Percentiles rank a stretch among this genome's conserved stretches.
phyloP scores from a whole-genome alignment of 2,113 vertebrate genomes.

The Puntigrus tetrazona region DNA sequence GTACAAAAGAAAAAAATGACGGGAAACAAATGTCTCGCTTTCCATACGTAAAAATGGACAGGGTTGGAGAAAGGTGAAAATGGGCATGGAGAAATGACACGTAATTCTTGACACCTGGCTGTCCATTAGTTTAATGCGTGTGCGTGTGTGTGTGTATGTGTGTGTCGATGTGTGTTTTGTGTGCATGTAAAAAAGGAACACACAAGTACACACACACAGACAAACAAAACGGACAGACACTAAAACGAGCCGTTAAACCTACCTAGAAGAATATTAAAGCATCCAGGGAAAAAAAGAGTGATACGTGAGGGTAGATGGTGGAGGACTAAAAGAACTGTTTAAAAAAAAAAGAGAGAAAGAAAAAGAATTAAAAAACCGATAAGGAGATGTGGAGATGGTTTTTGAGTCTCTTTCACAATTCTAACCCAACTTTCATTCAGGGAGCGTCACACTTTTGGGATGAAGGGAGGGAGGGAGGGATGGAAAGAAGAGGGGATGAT shows the following conservation, averaged over 20 bases:
- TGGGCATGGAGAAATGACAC: slow-evolving; percentile 26
- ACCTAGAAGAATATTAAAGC: slow-evolving; percentile 71
- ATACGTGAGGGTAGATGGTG: slow-evolving; percentile 65
- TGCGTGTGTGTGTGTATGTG: slow-evolving; percentile 46
- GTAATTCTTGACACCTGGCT: neutral
- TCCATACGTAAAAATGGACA: neutral
- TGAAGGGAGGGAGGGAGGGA: slow-evolving; percentile 30
- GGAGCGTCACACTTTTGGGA: slow-evolving; percentile 63
- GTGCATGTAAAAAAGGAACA: slow-evolving; percentile 48
- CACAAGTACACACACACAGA: slow-evolving; percentile 55
- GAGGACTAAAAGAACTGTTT: slow-evolving; percentile 69
- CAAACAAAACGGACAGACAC: slow-evolving; percentile 55
- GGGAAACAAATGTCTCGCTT: neutral
- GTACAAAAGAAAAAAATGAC: slow-evolving; percentile 12
- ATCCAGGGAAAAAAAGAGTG: slow-evolving; percentile 77
- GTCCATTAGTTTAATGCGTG: slow-evolving; percentile 38
- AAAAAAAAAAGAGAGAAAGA: slow-evolving; percentile 64
- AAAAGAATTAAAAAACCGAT: slow-evolving; percentile 63
- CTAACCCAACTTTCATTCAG: slow-evolving; percentile 71
- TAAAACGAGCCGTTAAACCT: slow-evolving; percentile 55
- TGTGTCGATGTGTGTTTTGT: slow-evolving; percentile 53
- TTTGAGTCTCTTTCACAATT: slow-evolving; percentile 68
- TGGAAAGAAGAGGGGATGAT: slow-evolving; percentile 37
- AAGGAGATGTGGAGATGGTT: slow-evolving; percentile 58
- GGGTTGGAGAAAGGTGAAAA: slow-evolving; percentile 31